Conservation (phyloP, 2,113 vertebrate genomes). For the Carassius auratus region DNA sequence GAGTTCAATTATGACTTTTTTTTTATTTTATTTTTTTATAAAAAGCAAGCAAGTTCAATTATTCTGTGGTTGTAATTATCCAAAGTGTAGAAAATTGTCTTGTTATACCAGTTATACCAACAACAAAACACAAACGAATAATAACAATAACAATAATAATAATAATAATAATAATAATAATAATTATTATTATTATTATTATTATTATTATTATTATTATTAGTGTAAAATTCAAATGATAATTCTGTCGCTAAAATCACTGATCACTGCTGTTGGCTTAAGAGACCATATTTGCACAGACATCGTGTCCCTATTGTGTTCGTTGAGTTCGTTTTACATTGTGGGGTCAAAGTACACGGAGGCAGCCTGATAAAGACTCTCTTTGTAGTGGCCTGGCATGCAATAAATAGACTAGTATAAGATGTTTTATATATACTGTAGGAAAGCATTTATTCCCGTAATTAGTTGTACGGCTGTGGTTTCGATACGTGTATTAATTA, state of each 20-base stretch:
- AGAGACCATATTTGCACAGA: neutral
- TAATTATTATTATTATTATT: too few species aligned
- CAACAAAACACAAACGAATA: neutral
- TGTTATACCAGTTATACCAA: neutral
- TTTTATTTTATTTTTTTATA: neutral
- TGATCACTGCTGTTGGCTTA: neutral
- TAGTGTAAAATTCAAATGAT: neutral
- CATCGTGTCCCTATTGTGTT: conserved; percentile 24
- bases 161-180: neutral
- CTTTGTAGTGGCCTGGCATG: conserved; percentile 11
- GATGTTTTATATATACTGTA: neutral
- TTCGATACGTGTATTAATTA: neutral
- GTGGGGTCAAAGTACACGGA: conserved; percentile 22
- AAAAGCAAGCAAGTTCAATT: neutral
- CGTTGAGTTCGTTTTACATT: conserved; percentile 28
- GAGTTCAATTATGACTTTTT: neutral
- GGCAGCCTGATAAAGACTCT: conserved; percentile 21
- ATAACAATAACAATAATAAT: neutral
- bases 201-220: too few species aligned
- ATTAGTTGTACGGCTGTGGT: neutral
- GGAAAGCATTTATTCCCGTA: neutral
- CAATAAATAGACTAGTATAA: neutral
- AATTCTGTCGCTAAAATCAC: neutral
- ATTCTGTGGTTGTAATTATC: neutral
- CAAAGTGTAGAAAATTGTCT: neutral